These are phyloP conservation scores for Magallana ariakensis DNA, from an alignment of 1,140 invertebrate species.

Conservation along the genomic window DNA sequence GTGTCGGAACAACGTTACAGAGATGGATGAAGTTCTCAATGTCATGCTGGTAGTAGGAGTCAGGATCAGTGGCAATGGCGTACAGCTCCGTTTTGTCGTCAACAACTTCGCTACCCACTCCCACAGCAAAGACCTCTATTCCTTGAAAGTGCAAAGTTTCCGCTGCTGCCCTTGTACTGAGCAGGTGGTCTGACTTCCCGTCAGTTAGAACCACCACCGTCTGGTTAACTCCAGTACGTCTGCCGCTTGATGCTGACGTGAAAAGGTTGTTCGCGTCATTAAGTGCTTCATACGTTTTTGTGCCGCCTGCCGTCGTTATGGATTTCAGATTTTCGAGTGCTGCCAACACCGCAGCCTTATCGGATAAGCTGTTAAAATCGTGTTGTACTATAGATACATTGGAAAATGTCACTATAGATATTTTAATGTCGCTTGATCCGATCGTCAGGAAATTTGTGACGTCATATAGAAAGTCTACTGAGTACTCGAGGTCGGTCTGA, in stretches of 20 bases:
- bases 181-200: constrained; percentile 12
- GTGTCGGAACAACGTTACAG: constrained; percentile 42
- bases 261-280: background rate
- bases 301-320: constrained; percentile 13
- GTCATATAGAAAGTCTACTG: constrained; percentile 36
- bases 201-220: constrained; percentile 46
- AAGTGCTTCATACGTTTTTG: constrained; percentile 24
- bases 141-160: background rate
- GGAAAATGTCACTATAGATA: constrained; percentile 40
- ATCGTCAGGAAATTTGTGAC: constrained; percentile 32
- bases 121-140: constrained; percentile 46
- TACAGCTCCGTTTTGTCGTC: constrained; percentile 36
- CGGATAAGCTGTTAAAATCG: constrained; percentile 24
- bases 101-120: constrained; percentile 30
- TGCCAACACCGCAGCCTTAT: background rate
- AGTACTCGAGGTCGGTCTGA: constrained; percentile 16
- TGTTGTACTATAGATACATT: background rate
- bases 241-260: constrained; percentile 1
- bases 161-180: background rate
- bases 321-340: background rate
- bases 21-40: constrained; percentile 43
- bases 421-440: background rate
- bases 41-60: constrained; percentile 43
- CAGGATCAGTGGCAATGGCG: constrained; percentile 46
- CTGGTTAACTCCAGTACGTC: background rate